Evolutionary conservation across 2,888 invertebrate species (phyloP).

Genomic region (Enoplolaimus lenunculus): DNA sequence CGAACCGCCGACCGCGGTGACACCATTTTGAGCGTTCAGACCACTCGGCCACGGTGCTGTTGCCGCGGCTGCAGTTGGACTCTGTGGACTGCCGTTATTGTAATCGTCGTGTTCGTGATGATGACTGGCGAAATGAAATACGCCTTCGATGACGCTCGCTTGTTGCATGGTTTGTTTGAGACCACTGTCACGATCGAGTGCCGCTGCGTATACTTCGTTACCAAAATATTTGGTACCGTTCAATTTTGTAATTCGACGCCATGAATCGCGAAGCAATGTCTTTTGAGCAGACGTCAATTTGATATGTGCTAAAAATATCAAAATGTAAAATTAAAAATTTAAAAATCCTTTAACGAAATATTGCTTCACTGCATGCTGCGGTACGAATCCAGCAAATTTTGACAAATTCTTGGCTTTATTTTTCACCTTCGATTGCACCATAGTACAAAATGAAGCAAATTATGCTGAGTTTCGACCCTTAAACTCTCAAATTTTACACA

Average conservation of each 20-base stretch:
- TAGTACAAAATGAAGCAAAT: too few species aligned
- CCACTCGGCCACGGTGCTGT: slow-evolving; percentile 14
- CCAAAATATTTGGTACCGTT: not conserved
- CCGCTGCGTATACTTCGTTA: not conserved
- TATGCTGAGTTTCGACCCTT: too few species aligned
- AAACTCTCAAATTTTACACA: too few species aligned
- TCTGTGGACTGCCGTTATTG: not conserved
- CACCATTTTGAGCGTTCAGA: too few species aligned
- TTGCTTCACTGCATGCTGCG: too few species aligned
- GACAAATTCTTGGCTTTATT: too few species aligned
- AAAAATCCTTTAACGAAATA: too few species aligned
- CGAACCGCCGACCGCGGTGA: not conserved
- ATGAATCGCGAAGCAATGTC: not conserved
- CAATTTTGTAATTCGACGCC: not conserved
- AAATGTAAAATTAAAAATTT: too few species aligned
- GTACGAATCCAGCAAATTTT: too few species aligned
- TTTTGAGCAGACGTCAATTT: not conserved
- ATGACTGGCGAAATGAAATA: slow-evolving; percentile 20
- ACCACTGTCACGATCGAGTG: not conserved
- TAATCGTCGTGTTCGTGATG: not conserved
- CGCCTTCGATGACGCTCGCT: slow-evolving; percentile 22
- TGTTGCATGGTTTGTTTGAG: slow-evolving; percentile 25
- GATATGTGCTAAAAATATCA: not conserved
- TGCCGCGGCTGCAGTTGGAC: not conserved
- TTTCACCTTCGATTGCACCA: too few species aligned